Base-by-base conservation (phyloP, 1,140 invertebrate genomes). In the Tetraneura akinire region DNA sequence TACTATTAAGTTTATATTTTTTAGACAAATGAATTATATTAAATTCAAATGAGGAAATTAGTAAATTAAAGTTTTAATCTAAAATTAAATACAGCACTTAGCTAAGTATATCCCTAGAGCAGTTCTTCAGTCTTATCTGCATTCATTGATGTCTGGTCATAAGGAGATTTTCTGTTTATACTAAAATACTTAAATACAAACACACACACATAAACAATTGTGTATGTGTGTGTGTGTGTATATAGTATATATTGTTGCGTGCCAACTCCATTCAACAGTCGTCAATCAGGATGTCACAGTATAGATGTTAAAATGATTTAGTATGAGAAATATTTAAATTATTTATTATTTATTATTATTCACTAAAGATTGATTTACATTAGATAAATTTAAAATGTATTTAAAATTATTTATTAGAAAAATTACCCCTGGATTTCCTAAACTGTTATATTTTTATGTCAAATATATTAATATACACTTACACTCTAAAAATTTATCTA, bases 81-180 rank as follows among this genome's bases (percentile, higher is more conserved):
- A 76, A 55, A 23, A 53, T 73, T 76, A 76, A 73, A 55, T 23
- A 76, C 21, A 55, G n/a, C 57, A 76, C 53, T 55, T 76, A 37
- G n/a, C 14, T 76, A 76, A 21, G 51, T 45, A 42, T 57, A 76
- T 76, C 21, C 53, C 73, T 10, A 76, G 13, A 76, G 23, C 37
- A 11, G 53, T 57, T 57, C 73, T 57, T 76, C 73, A 76, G 73
- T 76, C 73, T 76, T 76, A 76, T 76, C 21, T 42, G 73, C 51
- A 21, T 76, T 42, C 32, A 76, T 76, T 76, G 29, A 74, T 29
- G 14, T 76, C 73, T 76, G 73, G 53, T 76, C 53, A 74, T 57
- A 55, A 57, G 51, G 51, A 74, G 51, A 57, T 57, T 76, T 76
- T 57, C 8, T 57, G 37, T 57, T 76, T 76, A 32, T 13, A 37